Conservation (phyloP, 2,113 vertebrate species). For the Melanerpes formicivorus region DNA sequence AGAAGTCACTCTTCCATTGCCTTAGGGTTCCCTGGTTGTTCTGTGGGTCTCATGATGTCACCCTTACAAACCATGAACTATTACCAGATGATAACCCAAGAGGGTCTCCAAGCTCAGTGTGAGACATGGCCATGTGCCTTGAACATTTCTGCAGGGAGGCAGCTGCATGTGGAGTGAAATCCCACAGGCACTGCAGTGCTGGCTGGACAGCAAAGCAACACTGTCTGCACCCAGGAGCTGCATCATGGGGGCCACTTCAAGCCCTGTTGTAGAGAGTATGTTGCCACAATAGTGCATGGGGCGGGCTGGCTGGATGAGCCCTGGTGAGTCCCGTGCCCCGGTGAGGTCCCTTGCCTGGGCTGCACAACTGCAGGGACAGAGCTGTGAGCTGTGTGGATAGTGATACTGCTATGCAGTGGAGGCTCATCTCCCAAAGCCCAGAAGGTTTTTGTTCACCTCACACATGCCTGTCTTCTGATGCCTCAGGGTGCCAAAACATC, state of each 20-base stretch:
- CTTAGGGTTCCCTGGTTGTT: not conserved
- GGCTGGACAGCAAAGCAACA: not conserved
- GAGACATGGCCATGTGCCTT: rapidly evolving
- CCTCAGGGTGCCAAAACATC: constrained; percentile 82
- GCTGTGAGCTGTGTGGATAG: not conserved
- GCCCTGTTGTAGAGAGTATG: not conserved
- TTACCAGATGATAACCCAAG: not conserved
- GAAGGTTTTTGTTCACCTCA: not conserved
- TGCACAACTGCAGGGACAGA: not conserved
- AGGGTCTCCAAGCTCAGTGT: not conserved
- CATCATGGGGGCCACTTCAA: too few species aligned
- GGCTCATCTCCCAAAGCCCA: not conserved
- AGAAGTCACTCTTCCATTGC: not conserved
- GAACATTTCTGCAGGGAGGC: not conserved
- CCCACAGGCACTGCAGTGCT: not conserved
- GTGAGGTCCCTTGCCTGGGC: not conserved
- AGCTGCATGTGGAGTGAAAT: rapidly evolving
- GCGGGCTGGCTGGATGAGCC: not conserved
- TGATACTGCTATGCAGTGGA: not conserved
- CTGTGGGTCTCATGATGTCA: not conserved
- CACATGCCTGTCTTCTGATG: not conserved
- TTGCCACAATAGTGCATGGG: not conserved
- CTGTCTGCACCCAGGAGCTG: not conserved
- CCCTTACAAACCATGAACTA: not conserved
- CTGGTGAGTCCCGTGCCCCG: not conserved